phyloP scores from a whole-genome alignment of 2,797 vertebrate species.

The Malacoraja senta region DNA sequence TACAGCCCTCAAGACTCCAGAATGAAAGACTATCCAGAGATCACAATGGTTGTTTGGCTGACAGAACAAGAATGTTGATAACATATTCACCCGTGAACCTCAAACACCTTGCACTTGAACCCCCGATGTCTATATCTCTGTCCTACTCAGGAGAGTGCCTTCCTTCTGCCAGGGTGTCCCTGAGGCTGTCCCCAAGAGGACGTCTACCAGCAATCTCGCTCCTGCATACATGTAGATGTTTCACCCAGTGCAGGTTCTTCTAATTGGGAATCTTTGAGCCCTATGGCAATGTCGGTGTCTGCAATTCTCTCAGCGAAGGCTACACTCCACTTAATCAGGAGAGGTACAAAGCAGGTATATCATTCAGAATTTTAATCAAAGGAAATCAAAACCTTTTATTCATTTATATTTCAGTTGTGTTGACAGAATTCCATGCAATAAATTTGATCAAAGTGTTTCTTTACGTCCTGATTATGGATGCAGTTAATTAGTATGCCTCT shows the following conservation, averaged over 20 bases:
- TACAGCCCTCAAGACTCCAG: not conserved
- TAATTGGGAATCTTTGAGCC: not conserved
- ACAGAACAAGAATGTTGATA: not conserved
- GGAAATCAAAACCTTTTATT: not conserved
- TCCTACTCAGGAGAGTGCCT: not conserved
- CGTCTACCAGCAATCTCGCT: not conserved
- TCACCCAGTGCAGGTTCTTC: not conserved
- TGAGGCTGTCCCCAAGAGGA: not conserved
- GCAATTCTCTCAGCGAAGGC: not conserved
- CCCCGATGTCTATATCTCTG: not conserved
- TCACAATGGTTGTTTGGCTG: not conserved
- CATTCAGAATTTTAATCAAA: not conserved
- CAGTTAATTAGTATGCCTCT: constrained; percentile 45
- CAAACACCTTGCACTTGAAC: not conserved
- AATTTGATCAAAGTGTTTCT: constrained; percentile 50
- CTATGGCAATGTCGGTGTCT: not conserved
- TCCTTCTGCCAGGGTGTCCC: not conserved
- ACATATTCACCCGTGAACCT: not conserved
- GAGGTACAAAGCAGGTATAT: not conserved
- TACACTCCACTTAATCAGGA: not conserved
- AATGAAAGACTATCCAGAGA: not conserved
- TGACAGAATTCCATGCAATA: constrained; percentile 43
- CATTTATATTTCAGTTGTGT: not conserved
- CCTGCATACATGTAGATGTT: not conserved
- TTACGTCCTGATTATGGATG: constrained; percentile 46